Evolutionary conservation across 2,888 invertebrate species (phyloP), one percentile per base, ranked within the genome.

Genomic region (Hypolimnas misippus): DNA sequence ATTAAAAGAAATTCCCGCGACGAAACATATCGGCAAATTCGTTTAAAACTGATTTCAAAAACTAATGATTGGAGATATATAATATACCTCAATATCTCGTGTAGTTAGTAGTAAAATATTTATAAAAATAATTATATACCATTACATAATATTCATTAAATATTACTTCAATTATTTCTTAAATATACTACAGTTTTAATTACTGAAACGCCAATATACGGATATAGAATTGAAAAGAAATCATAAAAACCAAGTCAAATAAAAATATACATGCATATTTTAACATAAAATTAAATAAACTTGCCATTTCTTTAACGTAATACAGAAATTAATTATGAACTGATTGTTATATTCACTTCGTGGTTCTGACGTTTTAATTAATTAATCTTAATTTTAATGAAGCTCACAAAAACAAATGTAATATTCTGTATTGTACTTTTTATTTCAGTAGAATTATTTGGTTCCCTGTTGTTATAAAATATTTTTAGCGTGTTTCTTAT

Each of bases 351-450:
- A 44, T 42, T 56, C 56, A 14, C 52, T 8, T 7, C 3, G 51
- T 64, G 63, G 35, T 33, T 49, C 19, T 42, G 57, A 64, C 53
- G 40, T 60, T 57, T 59, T 49, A 35, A 60, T 54, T 60, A 54
- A 49, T 38, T 53, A 38, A 8, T 31, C 21, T 33, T 21, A 35
- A 29, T 25, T 38, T 54, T 35, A 44, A 46, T 49, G 44, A 46
- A 29, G 46, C 6, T 54, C 21, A 5, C 31, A 44, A 44, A 35
- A 17, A 14, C 10, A 8, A 35, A 7, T 10, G 8, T 2, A 8
- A 12, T 35, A 35, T 5, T 35, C 5, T 12, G 12, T 35, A 12
- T 3, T 8, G 8, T 35, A 7, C 12, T 35, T 35, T 35, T 12
- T 35, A 35, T 8, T 12, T 10, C 12, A 12, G n/a, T n/a, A n/a